Evolutionary conservation across 2,888 invertebrate species (phyloP), one percentile per base, ranked within the genome.

Genomic region (Odontocerum albicorne): DNA sequence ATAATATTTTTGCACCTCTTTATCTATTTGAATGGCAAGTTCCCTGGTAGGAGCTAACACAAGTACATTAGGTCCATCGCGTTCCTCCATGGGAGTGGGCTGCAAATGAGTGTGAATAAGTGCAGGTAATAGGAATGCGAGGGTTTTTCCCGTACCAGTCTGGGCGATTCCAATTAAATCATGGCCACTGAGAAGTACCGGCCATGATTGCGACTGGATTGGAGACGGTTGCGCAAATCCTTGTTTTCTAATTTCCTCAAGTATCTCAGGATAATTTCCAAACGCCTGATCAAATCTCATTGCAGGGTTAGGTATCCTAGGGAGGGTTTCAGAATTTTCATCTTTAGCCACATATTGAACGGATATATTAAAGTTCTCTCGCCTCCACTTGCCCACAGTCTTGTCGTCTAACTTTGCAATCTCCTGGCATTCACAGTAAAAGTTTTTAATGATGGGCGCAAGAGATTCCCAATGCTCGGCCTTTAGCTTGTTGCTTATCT

Each of bases 81-180:
- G 76, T 64, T 91, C 68, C 1, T 82, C 77, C 22, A 88, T 75
- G 0, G 91, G 87, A n/a, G 79, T 79, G 17, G 80, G 76, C 70
- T 97, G 97, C 1, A 86, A 86, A 61, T 94, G 92, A 57, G 95
- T 94, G 67, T 97, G 96, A 62, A 97, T 89, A 63, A 97, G 79
- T 8, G 94, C 96, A 6, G 97, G 97, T 49, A 97, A 70, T 1
- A 96, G 74, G 67, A 96, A 97, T 0, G 96, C 97, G 52, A 98
- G 75, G 0, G 98, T 98, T 75, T 98, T 98, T 0, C 96, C 94
- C 13, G 92, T 92, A 51, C 93, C 93, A 4, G 94, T 94, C 74
- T 96, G 96, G 1, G 97, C 97, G 62, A 98, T 96, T 6, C 97
- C 97, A 69, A 98, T 96, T 68, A 97, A 73, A 72, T 98, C 97